These are phyloP conservation scores for Neostethus bicornis DNA, from an alignment of 2,797 vertebrate species.

Conservation along the genomic window DNA sequence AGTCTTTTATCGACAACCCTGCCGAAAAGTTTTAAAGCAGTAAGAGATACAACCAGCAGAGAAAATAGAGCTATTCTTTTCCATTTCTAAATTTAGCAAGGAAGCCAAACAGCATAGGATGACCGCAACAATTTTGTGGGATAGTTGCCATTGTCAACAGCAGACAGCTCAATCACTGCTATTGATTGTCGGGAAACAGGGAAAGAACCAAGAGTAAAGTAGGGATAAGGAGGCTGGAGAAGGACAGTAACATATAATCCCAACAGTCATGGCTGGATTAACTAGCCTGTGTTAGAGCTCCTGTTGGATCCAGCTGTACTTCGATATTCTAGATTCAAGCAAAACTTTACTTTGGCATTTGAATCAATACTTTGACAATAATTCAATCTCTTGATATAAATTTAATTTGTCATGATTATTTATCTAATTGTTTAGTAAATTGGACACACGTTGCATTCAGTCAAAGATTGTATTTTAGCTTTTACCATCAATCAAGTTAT, in stretches of 20 bases:
- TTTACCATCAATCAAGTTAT: no score
- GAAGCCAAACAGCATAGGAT: slow-evolving; percentile 32
- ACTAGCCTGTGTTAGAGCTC: not conserved
- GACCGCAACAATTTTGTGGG: slow-evolving; percentile 39
- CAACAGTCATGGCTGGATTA: not conserved
- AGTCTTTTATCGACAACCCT: slow-evolving; percentile 1
- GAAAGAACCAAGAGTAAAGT: slow-evolving; percentile 10
- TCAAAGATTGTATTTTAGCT: not conserved
- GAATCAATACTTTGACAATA: no score
- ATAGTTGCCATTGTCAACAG: slow-evolving; percentile 54
- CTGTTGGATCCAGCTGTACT: slow-evolving; percentile 1
- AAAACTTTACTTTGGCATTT: not conserved
- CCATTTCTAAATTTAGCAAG: slow-evolving; percentile 27
- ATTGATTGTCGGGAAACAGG: slow-evolving; percentile 49
- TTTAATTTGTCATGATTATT: not conserved
- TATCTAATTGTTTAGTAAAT: no score
- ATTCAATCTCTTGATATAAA: not conserved
- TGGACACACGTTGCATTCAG: not conserved
- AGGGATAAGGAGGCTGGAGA: slow-evolving; percentile 6
- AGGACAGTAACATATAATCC: slow-evolving; percentile 16
- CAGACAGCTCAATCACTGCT: slow-evolving; percentile 56
- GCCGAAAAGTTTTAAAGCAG: slow-evolving; percentile 8
- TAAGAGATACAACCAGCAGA: slow-evolving; percentile 16
- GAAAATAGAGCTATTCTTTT: slow-evolving; percentile 24
- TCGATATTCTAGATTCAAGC: not conserved